A percentile compares a stretch with the other conserved stretches of the same genome.
Conservation (phyloP, 1,140 invertebrate genomes). For the Drosophila murphyi region DNA sequence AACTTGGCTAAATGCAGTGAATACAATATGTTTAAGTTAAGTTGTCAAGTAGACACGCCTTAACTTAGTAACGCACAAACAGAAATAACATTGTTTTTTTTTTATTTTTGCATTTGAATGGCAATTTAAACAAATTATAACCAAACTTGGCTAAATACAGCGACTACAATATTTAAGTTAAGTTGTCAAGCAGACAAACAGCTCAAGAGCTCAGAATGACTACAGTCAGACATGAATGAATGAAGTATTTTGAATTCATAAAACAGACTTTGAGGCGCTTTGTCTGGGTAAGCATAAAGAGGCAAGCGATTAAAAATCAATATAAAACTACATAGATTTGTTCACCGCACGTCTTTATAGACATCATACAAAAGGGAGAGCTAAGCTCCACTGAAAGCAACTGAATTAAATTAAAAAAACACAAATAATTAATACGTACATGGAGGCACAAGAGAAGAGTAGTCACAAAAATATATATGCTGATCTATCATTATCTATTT, state of each 20-base stretch:
- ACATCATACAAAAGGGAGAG: slow-evolving; percentile 40
- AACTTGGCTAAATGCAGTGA: slow-evolving; percentile 19
- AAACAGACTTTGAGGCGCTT: slow-evolving; percentile 2
- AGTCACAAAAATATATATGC: slow-evolving; percentile 65
- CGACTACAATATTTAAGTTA: slow-evolving; percentile 35
- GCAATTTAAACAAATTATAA: slow-evolving; percentile 29
- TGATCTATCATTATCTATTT: slow-evolving; percentile 54
- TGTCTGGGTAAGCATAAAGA: slow-evolving; percentile 49
- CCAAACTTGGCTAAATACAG: slow-evolving; percentile 21
- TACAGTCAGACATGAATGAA: slow-evolving; percentile 35
- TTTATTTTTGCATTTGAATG: slow-evolving; percentile 63
- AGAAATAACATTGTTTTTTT: slow-evolving; percentile 24
- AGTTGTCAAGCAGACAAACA: slow-evolving; percentile 33
- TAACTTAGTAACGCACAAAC: slow-evolving; percentile 11
- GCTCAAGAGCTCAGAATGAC: slow-evolving; percentile 3
- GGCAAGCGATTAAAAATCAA: slow-evolving; percentile 76
- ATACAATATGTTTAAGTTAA: slow-evolving; percentile 32
- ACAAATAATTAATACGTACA: slow-evolving; percentile 42
- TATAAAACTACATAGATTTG: slow-evolving; percentile 58
- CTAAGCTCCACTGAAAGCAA: slow-evolving; percentile 34
- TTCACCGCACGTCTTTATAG: slow-evolving; percentile 41
- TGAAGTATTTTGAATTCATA: slow-evolving; percentile 42
- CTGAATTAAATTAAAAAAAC: slow-evolving; percentile 47
- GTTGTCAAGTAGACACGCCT: slow-evolving; percentile 24
- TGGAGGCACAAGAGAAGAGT: slow-evolving; percentile 32